A percentile compares a stretch with the other conserved stretches of the same genome.
Conservation (phyloP, 2,113 vertebrate genomes). For the Podiceps cristatus region DNA sequence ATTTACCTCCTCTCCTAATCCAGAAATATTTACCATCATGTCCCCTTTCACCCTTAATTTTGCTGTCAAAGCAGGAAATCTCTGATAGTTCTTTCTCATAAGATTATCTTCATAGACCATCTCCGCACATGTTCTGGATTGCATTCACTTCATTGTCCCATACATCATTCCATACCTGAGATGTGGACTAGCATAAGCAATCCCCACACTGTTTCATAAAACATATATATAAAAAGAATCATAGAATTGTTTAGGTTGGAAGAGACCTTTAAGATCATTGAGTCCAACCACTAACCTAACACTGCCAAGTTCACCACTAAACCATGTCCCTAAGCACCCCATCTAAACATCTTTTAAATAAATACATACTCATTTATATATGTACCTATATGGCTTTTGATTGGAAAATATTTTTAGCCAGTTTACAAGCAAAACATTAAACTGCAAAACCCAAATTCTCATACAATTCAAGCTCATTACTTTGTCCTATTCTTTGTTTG, state of each 20-base stretch:
- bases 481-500: neutral
- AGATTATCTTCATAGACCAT: neutral
- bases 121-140: neutral
- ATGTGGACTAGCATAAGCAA: neutral
- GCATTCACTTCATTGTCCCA: neutral
- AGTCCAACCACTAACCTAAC: no score
- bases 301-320: no score
- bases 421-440: neutral
- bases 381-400: neutral
- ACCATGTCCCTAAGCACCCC: no score
- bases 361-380: neutral
- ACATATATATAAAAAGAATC: neutral
- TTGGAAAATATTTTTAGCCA: neutral
- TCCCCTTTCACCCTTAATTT: neutral
- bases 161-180: neutral
- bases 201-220: neutral
- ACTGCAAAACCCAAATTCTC: neutral
- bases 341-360: no score
- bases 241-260: no score
- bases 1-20: neutral
- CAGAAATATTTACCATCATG: neutral
- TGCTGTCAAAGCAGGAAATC: neutral
- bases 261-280: no score
- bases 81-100: neutral
- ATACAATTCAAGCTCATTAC: neutral